Evolutionary conservation across 2,888 invertebrate species (phyloP), one percentile per base, ranked within the genome.

Genomic region (Rhynchonema sp.): DNA sequence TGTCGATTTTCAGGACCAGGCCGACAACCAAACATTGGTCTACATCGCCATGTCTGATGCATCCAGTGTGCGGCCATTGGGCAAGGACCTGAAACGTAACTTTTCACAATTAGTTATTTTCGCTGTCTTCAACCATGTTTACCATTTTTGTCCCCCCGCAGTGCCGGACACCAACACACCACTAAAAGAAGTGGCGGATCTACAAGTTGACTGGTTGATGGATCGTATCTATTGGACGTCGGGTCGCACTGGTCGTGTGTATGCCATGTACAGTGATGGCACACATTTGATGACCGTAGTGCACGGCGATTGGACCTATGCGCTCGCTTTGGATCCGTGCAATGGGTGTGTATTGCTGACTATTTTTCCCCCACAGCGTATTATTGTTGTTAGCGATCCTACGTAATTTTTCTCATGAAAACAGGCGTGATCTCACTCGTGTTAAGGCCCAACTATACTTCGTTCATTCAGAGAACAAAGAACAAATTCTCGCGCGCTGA

Each of bases 201-300:
- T 72, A 67, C 63, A 66, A 54, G 53, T 91, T 72, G 96, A 98
- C 72, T 98, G 96, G 96, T 88, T 94, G 0, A 89, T 89, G 66
- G 86, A 87, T 72, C 94, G 92, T 74, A 82, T 98, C 46, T 96
- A 94, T 74, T 98, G 92, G 91, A 90, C 94, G 0, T 96, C 96
- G 70, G 88, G 89, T 30, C 85, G 86, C 0, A 90, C 91, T 67
- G 88, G 87, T 57, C 87, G 87, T 20, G 90, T 92, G 60, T 91
- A 90, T 69, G 86, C 91, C 0, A 88, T 94, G 86, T 89, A 91
- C 71, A 76, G 87, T 27, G 87, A 90, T 70, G 87, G 89, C 1
- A 79, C 83, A 0, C 84, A 87, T 66, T 76, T 87, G 56, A 87
- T 90, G 0, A 89, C 88, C 85, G 88, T 96, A 60, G 85, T 89